Base-by-base conservation (phyloP, 2,113 vertebrate species). In the Chionis minor region DNA sequence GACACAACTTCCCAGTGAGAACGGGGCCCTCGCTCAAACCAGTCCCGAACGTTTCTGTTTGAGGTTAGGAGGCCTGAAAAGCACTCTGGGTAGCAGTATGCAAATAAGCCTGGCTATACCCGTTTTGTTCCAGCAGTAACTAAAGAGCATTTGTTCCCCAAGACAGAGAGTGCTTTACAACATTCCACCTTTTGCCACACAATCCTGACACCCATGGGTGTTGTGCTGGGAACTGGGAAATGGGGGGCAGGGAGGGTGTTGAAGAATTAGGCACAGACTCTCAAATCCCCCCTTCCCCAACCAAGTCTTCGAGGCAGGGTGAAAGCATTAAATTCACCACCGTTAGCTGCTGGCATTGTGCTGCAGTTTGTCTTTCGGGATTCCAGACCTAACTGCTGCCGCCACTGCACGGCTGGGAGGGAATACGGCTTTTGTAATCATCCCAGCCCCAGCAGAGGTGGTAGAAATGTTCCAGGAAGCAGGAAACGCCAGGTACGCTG, bases 191-290 rank as follows among this genome's bases (percentile, higher is more conserved):
- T 20, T 22, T 30, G 30, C 78, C 51, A 32, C 58, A 21, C 52
- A 30, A 5, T 13, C 42, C 18, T 52, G 72, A 47, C 59, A 73
- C 47, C 23, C 23, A 2, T 1, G 47, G 66, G 56, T 49, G 27
- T 8, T 26, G 14, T 54, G 61, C 73, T 69, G 56, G 73, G 61
- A 75, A 80, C 23, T 16, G 21, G 14, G 38, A 38, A 38, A 38
- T 38, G 38, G 38, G 38, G 1, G 8, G 2, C 7, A 10, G 32
- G 33, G 0, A 1, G 4, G 2, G 8, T 16, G 42, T 38, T 38
- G 26, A 17, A 81, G 35, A n/a, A 38, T 0, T 24, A 47, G 47
- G 75, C 44, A 51, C 12, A 24, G 16, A 5, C 8, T 62, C 65
- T 52, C 32, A 73, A 47, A 51, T 10, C 6, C 10, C 40, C 14